Base-by-base conservation (phyloP, 2,888 invertebrate genomes). In the Nemotelus pantherinus region DNA sequence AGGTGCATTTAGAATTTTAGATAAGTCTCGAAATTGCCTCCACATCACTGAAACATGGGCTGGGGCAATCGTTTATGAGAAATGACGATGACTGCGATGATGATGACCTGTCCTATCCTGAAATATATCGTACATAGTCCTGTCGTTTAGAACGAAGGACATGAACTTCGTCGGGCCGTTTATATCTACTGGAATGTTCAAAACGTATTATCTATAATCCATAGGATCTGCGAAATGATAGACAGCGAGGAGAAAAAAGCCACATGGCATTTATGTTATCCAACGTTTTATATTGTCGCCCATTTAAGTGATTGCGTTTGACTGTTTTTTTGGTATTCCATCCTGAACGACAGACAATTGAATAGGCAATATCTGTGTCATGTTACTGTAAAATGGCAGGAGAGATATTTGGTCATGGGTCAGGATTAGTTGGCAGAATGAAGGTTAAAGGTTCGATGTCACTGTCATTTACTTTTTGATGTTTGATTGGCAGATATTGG, bases 141-240 rank as follows among this genome's bases (percentile, higher is more conserved):
- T 9, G 6, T 53, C 53, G 41, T 60, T 39, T n/a, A 3, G 10
- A 25, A 57, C 25, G 4, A 57, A n/a, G 6, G 7, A 10, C 53
- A 53, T 10, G 4, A 7, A 57, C 9, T 3, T 3, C 25, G 57
- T 3, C 10, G 25, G 41, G 60, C 41, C 41, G 41, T 60, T 60
- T n/a, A n/a, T 60, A 39, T 60, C 41, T 41, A 60, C 41, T 39
- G 41, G 25, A 60, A 41, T 43, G 60, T 39, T 7, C 7, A 7
- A 41, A 60, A 60, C 39, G 60, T 60, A 60, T 39, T 60, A 60
- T 41, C 41, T 43, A 7, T 60, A 60, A 60, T 60, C 60, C 60
- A 41, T n/a, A 60, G 60, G 60, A 60, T 60, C 3, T 41, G 41
- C 60, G 4, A 41, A 41, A 60, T n/a, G 25, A 4, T 39, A 60